Percentiles rank a stretch among this genome's conserved stretches.
These are phyloP conservation scores for Acleris literana DNA, from an alignment of 2,888 invertebrate species.

Conservation along the genomic window DNA sequence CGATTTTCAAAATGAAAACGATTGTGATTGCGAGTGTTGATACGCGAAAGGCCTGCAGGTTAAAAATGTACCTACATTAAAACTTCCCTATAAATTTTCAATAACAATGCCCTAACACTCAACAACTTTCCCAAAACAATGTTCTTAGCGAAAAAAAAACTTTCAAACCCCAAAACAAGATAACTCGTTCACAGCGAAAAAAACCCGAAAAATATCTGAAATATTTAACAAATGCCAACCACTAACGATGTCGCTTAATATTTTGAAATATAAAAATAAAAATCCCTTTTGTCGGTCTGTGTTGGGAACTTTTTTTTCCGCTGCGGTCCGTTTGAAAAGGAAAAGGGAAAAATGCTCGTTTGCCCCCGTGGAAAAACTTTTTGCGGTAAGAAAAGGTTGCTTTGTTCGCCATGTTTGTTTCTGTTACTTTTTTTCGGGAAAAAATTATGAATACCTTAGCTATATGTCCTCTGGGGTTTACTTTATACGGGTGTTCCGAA, in stretches of 20 bases:
- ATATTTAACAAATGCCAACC: constrained; percentile 80
- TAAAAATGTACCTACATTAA: background rate
- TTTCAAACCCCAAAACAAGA: constrained; percentile 13
- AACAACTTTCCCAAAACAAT: constrained; percentile 16
- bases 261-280: constrained; percentile 74
- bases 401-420: constrained; percentile 60
- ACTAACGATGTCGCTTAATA: constrained; percentile 81
- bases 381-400: constrained; percentile 82
- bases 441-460: constrained; percentile 40
- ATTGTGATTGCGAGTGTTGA: too few species aligned
- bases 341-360: constrained; percentile 75
- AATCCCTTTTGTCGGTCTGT: constrained; percentile 69
- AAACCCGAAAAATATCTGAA: constrained; percentile 70
- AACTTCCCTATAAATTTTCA: constrained; percentile 27
- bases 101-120: constrained; percentile 17
- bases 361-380: constrained; percentile 71
- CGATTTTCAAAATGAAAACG: too few species aligned
- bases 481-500: constrained; percentile 1
- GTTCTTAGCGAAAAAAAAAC: constrained; percentile 19
- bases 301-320: constrained; percentile 68
- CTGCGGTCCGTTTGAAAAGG: constrained; percentile 77
- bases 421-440: constrained; percentile 48
- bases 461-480: constrained; percentile 30
- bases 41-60: too few species aligned
- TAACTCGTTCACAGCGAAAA: constrained; percentile 14